Conservation (phyloP, 2,113 vertebrate genomes). For the Mandrillus leucophaeus region DNA sequence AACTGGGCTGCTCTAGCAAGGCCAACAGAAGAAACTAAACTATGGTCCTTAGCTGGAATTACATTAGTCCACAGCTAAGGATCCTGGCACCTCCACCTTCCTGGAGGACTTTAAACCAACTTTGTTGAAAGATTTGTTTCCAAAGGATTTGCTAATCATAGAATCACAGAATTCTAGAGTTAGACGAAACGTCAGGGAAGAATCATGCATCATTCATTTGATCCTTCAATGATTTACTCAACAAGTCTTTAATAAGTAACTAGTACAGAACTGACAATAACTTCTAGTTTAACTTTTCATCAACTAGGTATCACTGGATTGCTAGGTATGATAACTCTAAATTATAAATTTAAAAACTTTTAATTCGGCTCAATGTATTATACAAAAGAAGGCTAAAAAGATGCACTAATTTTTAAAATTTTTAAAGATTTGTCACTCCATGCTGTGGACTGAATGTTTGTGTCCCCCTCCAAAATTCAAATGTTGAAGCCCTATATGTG, state of each 20-base stretch:
- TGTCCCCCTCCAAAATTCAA: neutral
- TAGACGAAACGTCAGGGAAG: neutral
- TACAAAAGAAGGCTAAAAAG: neutral
- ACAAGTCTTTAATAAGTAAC: neutral
- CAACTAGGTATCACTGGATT: neutral
- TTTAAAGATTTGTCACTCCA: neutral
- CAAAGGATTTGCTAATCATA: neutral
- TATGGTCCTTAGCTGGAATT: neutral
- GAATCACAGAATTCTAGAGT: neutral
- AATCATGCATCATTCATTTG: neutral
- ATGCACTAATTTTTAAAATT: neutral
- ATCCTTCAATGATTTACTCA: neutral
- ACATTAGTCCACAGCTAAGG: neutral
- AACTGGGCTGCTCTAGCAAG: neutral
- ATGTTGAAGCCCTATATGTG: neutral
- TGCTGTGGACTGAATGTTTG: neutral
- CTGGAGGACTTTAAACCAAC: neutral
- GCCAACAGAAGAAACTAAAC: neutral
- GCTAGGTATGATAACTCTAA: neutral
- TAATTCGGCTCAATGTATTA: neutral
- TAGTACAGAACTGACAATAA: neutral
- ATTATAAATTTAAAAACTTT: neutral
- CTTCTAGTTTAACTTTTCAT: neutral
- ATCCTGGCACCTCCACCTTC: neutral
- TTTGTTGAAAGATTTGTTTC: slow-evolving; percentile 2